phyloP scores from a whole-genome alignment of 2,113 vertebrate species.

The Elachura formosa region DNA sequence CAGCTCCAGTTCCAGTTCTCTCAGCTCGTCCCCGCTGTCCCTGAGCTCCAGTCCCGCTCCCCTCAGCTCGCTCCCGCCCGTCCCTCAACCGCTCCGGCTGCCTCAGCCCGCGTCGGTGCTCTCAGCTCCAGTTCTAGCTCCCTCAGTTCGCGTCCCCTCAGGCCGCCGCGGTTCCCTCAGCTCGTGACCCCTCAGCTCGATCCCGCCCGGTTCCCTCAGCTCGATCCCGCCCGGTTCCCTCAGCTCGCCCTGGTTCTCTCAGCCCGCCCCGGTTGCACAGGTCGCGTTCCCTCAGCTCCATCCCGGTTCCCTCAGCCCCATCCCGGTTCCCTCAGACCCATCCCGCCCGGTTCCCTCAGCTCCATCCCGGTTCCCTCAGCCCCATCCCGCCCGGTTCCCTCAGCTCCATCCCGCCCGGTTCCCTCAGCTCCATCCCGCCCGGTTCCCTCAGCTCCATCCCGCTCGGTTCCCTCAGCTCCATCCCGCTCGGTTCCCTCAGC shows the following conservation, averaged over 20 bases:
- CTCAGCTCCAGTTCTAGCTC: not conserved
- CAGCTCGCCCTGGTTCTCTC: not conserved
- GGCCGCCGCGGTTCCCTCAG: rapidly evolving
- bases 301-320: no score
- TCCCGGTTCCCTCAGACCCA: not conserved
- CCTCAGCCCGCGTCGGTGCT: no score
- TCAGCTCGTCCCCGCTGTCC: not conserved
- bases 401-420: not conserved
- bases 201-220: not conserved
- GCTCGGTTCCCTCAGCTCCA: not conserved
- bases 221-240: not conserved
- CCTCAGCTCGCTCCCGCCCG: not conserved
- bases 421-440: no score
- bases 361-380: not conserved
- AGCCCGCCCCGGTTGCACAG: not conserved
- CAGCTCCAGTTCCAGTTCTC: rapidly evolving
- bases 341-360: not conserved
- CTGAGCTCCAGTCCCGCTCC: rapidly evolving
- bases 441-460: not conserved
- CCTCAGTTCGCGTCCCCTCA: not conserved
- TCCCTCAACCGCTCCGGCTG: not conserved
- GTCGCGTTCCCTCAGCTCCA: not conserved
- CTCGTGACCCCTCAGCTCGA: rapidly evolving
- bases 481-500: rapidly evolving
- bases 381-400: not conserved